Conservation (phyloP, 2,888 invertebrate genomes). For the Merodon equestris region DNA sequence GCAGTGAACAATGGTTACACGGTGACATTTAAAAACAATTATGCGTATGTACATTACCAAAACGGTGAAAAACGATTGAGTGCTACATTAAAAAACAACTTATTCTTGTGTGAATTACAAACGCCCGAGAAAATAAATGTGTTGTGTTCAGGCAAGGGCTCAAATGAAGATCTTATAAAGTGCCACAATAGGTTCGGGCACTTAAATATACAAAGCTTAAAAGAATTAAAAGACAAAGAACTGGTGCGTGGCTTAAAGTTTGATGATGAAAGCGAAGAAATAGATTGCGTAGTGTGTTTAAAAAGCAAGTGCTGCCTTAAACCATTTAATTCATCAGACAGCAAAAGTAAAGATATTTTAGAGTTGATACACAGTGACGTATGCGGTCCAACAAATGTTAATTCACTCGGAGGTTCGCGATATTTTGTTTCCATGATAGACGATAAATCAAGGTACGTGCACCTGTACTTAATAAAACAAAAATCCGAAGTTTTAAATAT, state of each 20-base stretch:
- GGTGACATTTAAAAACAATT: conserved; percentile 34
- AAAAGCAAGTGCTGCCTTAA: neutral
- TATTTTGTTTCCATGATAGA: conserved; percentile 65
- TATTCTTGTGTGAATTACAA: conserved; percentile 19
- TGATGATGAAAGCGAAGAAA: neutral
- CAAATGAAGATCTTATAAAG: neutral
- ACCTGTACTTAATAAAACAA: conserved; percentile 50
- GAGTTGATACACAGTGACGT: conserved; percentile 58
- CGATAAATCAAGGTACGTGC: conserved; percentile 36
- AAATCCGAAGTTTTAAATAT: conserved; percentile 44
- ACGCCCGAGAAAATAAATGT: conserved; percentile 7
- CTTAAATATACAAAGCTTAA: conserved; percentile 18
- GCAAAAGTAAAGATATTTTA: conserved; percentile 16
- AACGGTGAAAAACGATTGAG: conserved; percentile 20
- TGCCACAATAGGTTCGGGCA: conserved; percentile 49
- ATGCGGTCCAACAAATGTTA: conserved; percentile 52
- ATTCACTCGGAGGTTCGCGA: conserved; percentile 44
- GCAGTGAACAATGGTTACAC: conserved; percentile 32
- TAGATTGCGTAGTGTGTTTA: conserved; percentile 1
- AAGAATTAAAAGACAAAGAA: conserved; percentile 17
- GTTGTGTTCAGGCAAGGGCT: conserved; percentile 6
- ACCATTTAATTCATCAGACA: conserved; percentile 5
- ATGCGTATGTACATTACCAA: conserved; percentile 6
- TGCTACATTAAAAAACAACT: conserved; percentile 23
- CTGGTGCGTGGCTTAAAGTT: conserved; percentile 32